phyloP scores from a whole-genome alignment of 2,113 vertebrate genomes.

The Numida meleagris region DNA sequence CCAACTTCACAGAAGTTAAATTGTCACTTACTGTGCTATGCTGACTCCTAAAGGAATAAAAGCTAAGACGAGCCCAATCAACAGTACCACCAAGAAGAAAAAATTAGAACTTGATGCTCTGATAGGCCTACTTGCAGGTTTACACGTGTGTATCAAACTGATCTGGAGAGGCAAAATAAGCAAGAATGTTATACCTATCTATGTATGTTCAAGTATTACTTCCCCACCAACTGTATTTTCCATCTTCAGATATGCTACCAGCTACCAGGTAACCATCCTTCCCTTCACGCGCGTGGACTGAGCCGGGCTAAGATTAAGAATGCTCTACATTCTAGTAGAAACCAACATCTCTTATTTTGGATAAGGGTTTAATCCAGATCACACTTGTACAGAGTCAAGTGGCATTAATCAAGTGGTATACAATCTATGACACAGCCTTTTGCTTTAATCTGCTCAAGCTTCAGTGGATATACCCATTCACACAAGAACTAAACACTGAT shows the following conservation, averaged over 20 bases:
- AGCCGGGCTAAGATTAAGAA: neutral
- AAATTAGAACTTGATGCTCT: conserved; percentile 93
- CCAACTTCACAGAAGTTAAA: neutral
- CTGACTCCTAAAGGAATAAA: conserved; percentile 86
- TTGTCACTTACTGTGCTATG: conserved; percentile 84
- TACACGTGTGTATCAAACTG: conserved; percentile 86
- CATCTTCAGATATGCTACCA: neutral
- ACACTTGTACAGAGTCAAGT: neutral
- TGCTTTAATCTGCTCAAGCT: neutral
- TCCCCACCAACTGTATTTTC: neutral
- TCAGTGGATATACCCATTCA: neutral
- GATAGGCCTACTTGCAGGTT: conserved; percentile 85
- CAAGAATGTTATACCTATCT: neutral
- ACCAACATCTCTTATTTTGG: neutral
- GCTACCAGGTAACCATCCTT: neutral
- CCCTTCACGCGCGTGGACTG: neutral
- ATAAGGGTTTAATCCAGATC: neutral
- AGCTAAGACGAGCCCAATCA: conserved; percentile 90
- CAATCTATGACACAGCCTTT: rapidly evolving
- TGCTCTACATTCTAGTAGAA: rapidly evolving
- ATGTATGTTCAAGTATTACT: rapidly evolving
- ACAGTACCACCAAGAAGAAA: conserved; percentile 90
- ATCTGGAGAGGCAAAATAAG: conserved; percentile 71
- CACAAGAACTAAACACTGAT: neutral
- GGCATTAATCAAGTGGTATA: neutral